Base-by-base conservation (phyloP, 2,888 invertebrate species). In the Vandiemenella viatica region DNA sequence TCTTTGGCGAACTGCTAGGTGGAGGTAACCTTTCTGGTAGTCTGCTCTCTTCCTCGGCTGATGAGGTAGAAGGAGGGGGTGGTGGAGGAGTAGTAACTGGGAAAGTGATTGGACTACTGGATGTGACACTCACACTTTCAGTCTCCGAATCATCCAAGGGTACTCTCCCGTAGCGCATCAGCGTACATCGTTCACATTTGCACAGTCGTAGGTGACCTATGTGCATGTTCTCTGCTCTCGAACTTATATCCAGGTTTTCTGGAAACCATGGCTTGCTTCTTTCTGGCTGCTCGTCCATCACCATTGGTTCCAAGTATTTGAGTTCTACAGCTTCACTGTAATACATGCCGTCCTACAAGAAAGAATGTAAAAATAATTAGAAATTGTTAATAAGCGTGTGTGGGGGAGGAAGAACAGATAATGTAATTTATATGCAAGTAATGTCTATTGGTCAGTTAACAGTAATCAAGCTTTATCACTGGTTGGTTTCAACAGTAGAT, bases 171-270 rank as follows among this genome's bases (percentile, higher is more conserved):
- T 37, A 45, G 20, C 19, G 32, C 26, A 19, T 18, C 26, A 37
- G n/a, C 2, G 32, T 23, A 45, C 45, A 45, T n/a, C 32, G 32
- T 19, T 45, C 45, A 45, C 45, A 45, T 4, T 45, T 16, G 19
- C 45, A 45, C 6, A 17, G 43, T 43, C 21, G 10, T 15, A 15
- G 21, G 43, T 43, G 13, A n/a, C 32, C 32, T 13, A 32, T 32
- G 32, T 32, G 32, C 32, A 32, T n/a, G n/a, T 32, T 32, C 10
- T 32, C 32, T 32, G 32, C 32, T 32, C 32, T 32, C n/a, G 32
- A 32, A 4, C 32, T 32, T 32, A n/a, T 32, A 32, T 32, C 32
- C 2, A 32, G n/a, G n/a, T 32, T 32, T n/a, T 32, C 2, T 32
- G 32, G 32, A 2, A 13, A n/a, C 32, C 32, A 32, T n/a, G 10